phyloP scores from a whole-genome alignment of 1,140 invertebrate genomes.

The Drosophila sturtevanti region DNA sequence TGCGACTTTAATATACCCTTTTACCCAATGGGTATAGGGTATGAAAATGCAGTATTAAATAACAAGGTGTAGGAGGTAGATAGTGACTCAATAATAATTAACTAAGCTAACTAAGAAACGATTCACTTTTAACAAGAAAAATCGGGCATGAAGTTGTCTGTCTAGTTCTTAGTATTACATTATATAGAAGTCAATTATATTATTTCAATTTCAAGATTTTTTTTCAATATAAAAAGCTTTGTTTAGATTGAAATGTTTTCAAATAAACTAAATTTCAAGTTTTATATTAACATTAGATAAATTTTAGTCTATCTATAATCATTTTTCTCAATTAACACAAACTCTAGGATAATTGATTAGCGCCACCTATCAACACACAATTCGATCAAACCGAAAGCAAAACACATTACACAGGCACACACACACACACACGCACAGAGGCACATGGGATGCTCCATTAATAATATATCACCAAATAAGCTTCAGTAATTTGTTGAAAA shows the following conservation, averaged over 20 bases:
- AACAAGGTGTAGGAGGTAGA: too few species aligned
- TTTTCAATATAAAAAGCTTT: too few species aligned
- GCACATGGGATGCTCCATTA: conserved; percentile 48
- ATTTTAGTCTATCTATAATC: not conserved
- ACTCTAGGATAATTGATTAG: conserved; percentile 13
- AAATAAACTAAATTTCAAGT: not conserved
- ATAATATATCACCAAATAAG: conserved; percentile 65
- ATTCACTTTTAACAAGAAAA: too few species aligned
- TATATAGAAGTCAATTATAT: too few species aligned
- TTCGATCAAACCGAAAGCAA: conserved; percentile 40
- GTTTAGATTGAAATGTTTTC: not conserved
- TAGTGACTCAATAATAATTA: too few species aligned
- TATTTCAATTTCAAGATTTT: not conserved
- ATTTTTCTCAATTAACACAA: conserved; percentile 28
- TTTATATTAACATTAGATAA: not conserved
- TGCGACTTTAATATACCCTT: too few species aligned
- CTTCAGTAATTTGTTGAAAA: conserved; percentile 67
- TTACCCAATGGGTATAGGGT: too few species aligned
- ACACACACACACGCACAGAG: not conserved
- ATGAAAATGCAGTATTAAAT: too few species aligned
- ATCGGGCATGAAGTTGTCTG: too few species aligned
- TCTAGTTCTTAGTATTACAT: too few species aligned
- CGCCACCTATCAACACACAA: conserved; percentile 38
- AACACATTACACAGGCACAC: not conserved
- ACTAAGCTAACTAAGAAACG: too few species aligned